Conservation (phyloP, 1,140 invertebrate genomes). For the Magallana gigas region DNA sequence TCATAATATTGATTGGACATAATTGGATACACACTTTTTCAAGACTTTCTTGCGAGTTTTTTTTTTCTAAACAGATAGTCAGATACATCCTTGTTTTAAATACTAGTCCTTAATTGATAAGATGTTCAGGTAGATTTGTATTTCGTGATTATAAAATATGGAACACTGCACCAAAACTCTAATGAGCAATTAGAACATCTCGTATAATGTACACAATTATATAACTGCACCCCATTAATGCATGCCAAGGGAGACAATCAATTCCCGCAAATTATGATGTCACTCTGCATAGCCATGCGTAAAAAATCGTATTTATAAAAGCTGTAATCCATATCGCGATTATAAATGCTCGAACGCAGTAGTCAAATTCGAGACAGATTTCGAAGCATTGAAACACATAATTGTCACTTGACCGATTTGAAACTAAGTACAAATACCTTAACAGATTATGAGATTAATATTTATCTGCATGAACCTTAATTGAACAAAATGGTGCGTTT, state of each 20-base stretch:
- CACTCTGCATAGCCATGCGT: background rate
- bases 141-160: background rate
- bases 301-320: background rate
- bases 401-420: background rate
- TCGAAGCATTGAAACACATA: background rate
- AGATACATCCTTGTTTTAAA: too few relatives aligned
- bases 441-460: too few relatives aligned
- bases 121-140: too few relatives aligned
- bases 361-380: background rate
- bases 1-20: background rate
- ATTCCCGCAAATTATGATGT: background rate
- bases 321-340: background rate
- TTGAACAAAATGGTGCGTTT: too few relatives aligned
- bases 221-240: background rate
- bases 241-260: background rate
- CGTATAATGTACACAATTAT: background rate
- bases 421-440: background rate
- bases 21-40: too few relatives aligned
- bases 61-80: too few relatives aligned
- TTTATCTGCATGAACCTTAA: too few relatives aligned
- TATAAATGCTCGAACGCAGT: background rate
- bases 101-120: too few relatives aligned
- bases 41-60: too few relatives aligned
- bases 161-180: background rate
- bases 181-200: slow-evolving; percentile 4